A percentile compares a stretch with the other conserved stretches of the same genome.
phyloP scores from a whole-genome alignment of 2,888 invertebrate species.

The Phalera bucephala region DNA sequence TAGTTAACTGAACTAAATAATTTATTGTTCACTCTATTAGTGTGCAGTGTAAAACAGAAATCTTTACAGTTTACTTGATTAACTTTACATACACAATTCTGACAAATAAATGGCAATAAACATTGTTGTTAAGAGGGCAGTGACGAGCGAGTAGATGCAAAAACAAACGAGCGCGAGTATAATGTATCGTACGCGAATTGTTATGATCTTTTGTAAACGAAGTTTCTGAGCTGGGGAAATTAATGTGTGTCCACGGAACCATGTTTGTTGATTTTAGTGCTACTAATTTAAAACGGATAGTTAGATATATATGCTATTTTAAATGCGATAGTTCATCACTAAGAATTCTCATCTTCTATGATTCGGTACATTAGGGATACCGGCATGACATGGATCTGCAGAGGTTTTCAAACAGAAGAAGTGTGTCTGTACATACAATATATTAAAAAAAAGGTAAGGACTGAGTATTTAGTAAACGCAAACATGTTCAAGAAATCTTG shows the following conservation, averaged over 20 bases:
- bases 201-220: slow-evolving; percentile 12
- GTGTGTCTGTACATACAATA: too few relatives aligned
- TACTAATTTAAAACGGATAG: too few relatives aligned
- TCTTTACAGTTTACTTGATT: slow-evolving; percentile 19
- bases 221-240: slow-evolving; percentile 5
- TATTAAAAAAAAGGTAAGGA: too few relatives aligned
- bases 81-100: slow-evolving; percentile 18
- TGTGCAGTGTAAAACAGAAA: slow-evolving; percentile 10
- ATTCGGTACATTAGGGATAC: too few relatives aligned
- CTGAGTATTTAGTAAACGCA: too few relatives aligned
- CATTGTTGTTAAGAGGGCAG: slow-evolving; percentile 12
- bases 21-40: slow-evolving; percentile 24
- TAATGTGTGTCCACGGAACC: slow-evolving; percentile 6
- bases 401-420: too few relatives aligned
- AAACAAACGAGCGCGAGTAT: slow-evolving; percentile 19
- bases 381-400: too few relatives aligned
- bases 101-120: slow-evolving; percentile 20
- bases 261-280: too few relatives aligned
- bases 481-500: too few relatives aligned
- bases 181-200: slow-evolving; percentile 6
- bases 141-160: slow-evolving; percentile 10
- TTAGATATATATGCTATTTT: too few relatives aligned
- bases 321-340: too few relatives aligned
- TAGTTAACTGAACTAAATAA: slow-evolving; percentile 24
- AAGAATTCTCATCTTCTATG: too few relatives aligned